These are phyloP conservation scores for Drosophila leontia DNA, from an alignment of 1,140 invertebrate genomes.

Conservation along the genomic window DNA sequence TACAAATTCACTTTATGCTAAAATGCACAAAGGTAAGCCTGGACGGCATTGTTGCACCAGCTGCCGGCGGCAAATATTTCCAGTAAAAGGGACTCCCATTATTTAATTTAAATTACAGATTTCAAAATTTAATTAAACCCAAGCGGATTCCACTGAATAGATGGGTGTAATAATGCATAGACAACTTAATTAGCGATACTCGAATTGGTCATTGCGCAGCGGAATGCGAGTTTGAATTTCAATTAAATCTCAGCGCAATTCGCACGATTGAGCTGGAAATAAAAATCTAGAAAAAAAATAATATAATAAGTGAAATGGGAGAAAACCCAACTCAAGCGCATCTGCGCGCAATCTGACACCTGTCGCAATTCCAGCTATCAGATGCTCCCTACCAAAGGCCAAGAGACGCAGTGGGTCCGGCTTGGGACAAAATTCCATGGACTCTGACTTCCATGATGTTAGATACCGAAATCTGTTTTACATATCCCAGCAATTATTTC, in stretches of 20 bases:
- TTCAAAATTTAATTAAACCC: constrained; percentile 66
- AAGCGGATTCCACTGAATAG: constrained; percentile 26
- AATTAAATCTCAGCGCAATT: constrained; percentile 58
- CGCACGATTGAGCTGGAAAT: constrained; percentile 29
- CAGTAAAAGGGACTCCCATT: neutral
- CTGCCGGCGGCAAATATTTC: constrained; percentile 17
- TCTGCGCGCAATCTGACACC: constrained; percentile 65
- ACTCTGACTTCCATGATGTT: constrained; percentile 10
- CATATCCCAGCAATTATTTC: constrained; percentile 65
- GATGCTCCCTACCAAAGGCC: constrained; percentile 37
- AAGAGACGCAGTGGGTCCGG: constrained; percentile 7
- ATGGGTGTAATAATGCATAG: constrained; percentile 55
- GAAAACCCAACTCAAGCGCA: constrained; percentile 64
- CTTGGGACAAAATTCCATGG: constrained; percentile 15
- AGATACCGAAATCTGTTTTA: constrained; percentile 49
- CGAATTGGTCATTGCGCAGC: constrained; percentile 16
- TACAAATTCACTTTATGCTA: constrained; percentile 66
- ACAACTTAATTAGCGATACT: constrained; percentile 67
- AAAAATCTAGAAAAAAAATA: neutral
- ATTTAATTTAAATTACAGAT: constrained; percentile 52
- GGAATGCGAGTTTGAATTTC: constrained; percentile 63
- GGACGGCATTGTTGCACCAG: constrained; percentile 34
- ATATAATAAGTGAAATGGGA: constrained; percentile 5
- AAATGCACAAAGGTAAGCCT: constrained; percentile 46
- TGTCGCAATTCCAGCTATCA: constrained; percentile 55